Evolutionary conservation across 2,113 vertebrate genomes (phyloP).

Genomic region (Lepus europaeus): DNA sequence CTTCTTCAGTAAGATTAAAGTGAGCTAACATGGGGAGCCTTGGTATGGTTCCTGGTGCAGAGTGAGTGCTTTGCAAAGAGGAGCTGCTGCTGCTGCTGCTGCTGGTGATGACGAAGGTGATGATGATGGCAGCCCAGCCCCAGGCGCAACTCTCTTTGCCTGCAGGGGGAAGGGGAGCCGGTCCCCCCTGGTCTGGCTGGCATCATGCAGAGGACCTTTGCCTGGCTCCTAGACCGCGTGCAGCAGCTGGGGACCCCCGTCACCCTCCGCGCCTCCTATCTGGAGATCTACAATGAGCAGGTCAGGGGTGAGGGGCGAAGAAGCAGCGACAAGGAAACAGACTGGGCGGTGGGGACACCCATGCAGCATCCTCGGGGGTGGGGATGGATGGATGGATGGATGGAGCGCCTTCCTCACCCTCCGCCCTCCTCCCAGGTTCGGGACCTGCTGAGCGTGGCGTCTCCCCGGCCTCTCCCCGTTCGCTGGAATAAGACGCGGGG

Average conservation of each 20-base stretch:
- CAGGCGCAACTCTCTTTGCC: slow-evolving; percentile 7
- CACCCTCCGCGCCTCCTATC: slow-evolving; percentile 87
- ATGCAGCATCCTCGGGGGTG: too few relatives aligned
- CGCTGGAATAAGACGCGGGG: slow-evolving; percentile 87
- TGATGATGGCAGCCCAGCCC: neutral
- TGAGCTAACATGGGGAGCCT: neutral
- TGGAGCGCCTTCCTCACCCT: neutral
- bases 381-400: too few relatives aligned
- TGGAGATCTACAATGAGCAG: slow-evolving; percentile 91
- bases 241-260: slow-evolving; percentile 63
- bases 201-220: slow-evolving; percentile 88
- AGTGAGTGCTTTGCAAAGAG: neutral
- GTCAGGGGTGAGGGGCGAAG: slow-evolving; percentile 54
- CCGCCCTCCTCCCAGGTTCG: slow-evolving; percentile 79
- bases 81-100: neutral
- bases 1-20: neutral
- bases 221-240: slow-evolving; percentile 86
- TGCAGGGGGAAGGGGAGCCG: slow-evolving; percentile 56
- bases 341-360: too few relatives aligned
- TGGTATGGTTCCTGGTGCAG: neutral
- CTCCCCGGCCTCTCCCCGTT: slow-evolving; percentile 80
- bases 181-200: slow-evolving; percentile 74
- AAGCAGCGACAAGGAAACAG: too few relatives aligned
- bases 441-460: slow-evolving; percentile 86
- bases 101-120: neutral